A percentile compares a stretch with the other conserved stretches of the same genome.
Conservation (phyloP, 2,113 vertebrate species). For the Gnathonemus longibarbis region DNA sequence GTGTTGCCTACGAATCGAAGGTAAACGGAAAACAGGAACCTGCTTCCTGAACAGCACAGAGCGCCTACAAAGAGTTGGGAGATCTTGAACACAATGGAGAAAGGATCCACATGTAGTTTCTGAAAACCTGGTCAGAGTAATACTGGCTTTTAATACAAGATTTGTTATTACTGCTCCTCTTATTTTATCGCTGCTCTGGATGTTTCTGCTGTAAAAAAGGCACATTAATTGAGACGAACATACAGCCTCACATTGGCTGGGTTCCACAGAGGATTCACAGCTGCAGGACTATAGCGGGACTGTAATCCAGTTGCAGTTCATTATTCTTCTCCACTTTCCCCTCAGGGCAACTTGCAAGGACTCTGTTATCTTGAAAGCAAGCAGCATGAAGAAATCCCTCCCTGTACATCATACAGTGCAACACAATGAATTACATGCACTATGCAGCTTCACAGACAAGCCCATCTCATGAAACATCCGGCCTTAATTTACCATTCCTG, state of each 20-base stretch:
- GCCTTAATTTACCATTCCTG: constrained; percentile 1
- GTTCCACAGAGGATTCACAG: not conserved
- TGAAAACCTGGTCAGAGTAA: not conserved
- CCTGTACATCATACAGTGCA: not conserved
- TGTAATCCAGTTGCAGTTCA: not conserved
- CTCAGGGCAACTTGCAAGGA: constrained; percentile 1
- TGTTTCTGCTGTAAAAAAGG: not conserved
- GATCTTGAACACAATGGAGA: not conserved
- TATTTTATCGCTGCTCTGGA: not conserved
- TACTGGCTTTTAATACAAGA: not conserved
- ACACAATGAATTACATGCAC: not conserved
- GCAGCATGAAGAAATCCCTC: not conserved
- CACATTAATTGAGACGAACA: not conserved
- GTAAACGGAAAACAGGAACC: not conserved
- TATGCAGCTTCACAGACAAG: not conserved
- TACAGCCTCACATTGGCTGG: not conserved
- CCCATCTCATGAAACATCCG: not conserved
- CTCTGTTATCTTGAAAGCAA: not conserved
- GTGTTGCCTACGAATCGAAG: not conserved
- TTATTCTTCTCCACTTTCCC: not conserved
- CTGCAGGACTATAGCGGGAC: not conserved
- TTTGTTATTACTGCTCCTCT: not conserved
- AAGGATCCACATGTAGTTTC: not conserved
- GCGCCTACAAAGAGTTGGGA: not conserved
- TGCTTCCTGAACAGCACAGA: not conserved